Evolutionary conservation across 2,888 invertebrate genomes (phyloP), one percentile per base, ranked within the genome.

Genomic region (Pegoplata infirma): DNA sequence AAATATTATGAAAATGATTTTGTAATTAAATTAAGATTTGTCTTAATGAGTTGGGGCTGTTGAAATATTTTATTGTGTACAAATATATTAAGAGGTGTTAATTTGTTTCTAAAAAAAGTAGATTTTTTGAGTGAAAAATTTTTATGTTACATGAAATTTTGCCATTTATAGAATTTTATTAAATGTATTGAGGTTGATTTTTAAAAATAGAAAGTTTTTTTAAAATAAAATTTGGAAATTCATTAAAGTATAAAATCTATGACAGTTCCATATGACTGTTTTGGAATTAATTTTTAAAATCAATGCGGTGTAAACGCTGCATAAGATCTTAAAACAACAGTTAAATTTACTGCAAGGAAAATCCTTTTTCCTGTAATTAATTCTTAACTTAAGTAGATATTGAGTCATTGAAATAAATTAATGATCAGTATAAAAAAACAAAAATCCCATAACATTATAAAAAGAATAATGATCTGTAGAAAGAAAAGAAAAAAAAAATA

Each of bases 1-100:
- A 40, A 21, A n/a, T 2, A 58, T 17, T 36, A 36, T 51, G 46
- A n/a, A 8, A 17, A 36, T 47, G 59, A 66, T 76, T 59, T 46
- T 75, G 79, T 46, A 58, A 75, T 79, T 67, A 75, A 67, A 75
- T 67, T 51, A 71, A 71, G 40, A 59, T 69, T 47, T 46, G 46
- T 16, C 47, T 59, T 55, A 51, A 61, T 49, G 46, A 40, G 19
- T 28, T 1, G 12, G 5, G 16, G 4, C 14, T 71, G 66, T 49
- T 71, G 79, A 79, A 61, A 75, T 61, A 49, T 64, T n/a, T 44
- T 73, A 40, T 68, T 61, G 44, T 16, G 7, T 17, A n/a, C 36
- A 40, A 40, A 40, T 40, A 5, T 23, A 19, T 47, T 63, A 25
- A 44, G n/a, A 55, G 55, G 75, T 68, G 75, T 68, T 63, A 75